Conservation (phyloP, 2,113 vertebrate species). For the Lepus americanus region DNA sequence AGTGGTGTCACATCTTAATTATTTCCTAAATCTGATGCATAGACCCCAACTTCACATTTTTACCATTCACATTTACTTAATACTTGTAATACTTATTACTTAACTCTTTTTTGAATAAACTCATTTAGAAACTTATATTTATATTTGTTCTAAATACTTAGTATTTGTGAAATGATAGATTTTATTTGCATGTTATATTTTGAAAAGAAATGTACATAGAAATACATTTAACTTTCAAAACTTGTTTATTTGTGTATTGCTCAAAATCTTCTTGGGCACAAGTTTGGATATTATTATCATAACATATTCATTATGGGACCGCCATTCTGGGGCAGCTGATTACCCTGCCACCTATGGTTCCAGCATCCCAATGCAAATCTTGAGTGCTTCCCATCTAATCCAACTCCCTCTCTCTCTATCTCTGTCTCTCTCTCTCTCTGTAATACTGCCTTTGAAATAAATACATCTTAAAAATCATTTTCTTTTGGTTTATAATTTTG, state of each 20-base stretch:
- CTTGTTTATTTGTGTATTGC: neutral
- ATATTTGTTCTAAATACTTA: neutral
- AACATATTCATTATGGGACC: neutral
- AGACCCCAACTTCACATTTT: neutral
- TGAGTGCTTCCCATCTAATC: no score
- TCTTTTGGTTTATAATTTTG: neutral
- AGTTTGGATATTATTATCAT: neutral
- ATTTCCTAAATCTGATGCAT: neutral
- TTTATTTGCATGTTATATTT: neutral
- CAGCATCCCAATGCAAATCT: no score
- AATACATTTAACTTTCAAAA: slow-evolving; percentile 19
- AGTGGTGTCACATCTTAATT: neutral
- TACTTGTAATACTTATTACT: neutral
- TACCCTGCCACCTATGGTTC: no score
- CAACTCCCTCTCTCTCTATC: no score
- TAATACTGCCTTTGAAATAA: neutral
- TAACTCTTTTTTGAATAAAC: neutral
- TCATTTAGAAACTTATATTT: neutral
- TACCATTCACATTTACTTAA: neutral
- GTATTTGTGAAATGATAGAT: neutral
- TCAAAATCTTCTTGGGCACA: neutral
- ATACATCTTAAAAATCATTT: neutral
- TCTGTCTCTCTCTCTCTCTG: no score
- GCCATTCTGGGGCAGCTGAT: no score
- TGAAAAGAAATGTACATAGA: neutral